Evolutionary conservation across 2,888 invertebrate genomes (phyloP), one percentile per base, ranked within the genome.

Genomic region (Acleris cristana): DNA sequence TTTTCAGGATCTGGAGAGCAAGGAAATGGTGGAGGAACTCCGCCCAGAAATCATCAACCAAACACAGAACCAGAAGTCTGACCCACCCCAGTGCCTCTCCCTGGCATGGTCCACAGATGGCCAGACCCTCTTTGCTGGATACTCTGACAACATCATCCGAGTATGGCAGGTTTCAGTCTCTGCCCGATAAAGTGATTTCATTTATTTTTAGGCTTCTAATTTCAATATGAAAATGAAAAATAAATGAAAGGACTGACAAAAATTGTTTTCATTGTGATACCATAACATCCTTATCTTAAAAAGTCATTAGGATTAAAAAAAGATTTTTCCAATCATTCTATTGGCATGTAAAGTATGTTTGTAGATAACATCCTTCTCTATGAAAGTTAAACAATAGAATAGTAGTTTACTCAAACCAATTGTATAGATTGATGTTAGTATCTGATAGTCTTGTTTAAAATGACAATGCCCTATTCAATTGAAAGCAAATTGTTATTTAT

Each of bases 51-150:
- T 99, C 76, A 96, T 98, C 71, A 94, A 95, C 66, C 93, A 93
- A 81, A 93, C 94, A n/a, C 94, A 95, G 81, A 93, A 94, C 26
- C 94, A 95, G 65, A 98, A 98, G 91, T 96, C 97, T 59, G 98
- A 98, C 82, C 98, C 98, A 75, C 99, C 99, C 55, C 97, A 98
- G 88, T 99, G 99, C 92, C 95, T 98, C 76, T 99, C 98, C 6
- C 94, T 99, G 81, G 99, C 99, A 23, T 99, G 99, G 99, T 99
- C 99, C 69, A 97, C 98, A 59, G 99, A 99, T 87, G 99, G 99
- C 73, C 99, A 99, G 91, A 99, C 99, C 56, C 94, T 99, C 79
- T 99, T 99, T 85, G 99, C 99, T 85, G 99, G 99, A 69, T 99
- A 99, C 93, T 98, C 99, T 21, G 99, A 99, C 93, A 98, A 98